Percentiles rank a stretch among this genome's conserved stretches.
phyloP scores from a whole-genome alignment of 2,888 invertebrate species.

The Sinopyrophorus schimmeli region DNA sequence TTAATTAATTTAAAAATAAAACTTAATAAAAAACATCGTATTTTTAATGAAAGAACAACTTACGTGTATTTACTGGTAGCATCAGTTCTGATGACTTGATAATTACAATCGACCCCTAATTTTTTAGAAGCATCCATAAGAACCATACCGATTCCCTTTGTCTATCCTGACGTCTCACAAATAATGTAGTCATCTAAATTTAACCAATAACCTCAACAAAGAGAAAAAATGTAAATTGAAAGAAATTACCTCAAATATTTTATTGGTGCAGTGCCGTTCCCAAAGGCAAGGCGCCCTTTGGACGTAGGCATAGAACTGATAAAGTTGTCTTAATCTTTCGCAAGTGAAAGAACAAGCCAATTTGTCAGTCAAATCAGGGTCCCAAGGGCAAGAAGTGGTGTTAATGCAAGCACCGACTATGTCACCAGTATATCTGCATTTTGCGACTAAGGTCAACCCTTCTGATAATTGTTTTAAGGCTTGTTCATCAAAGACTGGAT shows the following conservation, averaged over 20 bases:
- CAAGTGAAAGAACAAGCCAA: constrained; percentile 57
- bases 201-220: no score
- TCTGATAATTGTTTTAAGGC: constrained; percentile 52
- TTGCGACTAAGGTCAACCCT: constrained; percentile 51
- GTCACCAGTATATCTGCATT: constrained; percentile 50
- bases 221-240: constrained; percentile 1
- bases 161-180: constrained; percentile 55
- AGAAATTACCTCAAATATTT: constrained; percentile 58
- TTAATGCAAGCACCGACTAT: constrained; percentile 58
- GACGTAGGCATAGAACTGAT: constrained; percentile 60
- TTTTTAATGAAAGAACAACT: no score
- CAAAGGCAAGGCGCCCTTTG: constrained; percentile 57
- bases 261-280: constrained; percentile 53
- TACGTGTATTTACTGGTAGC: constrained; percentile 58
- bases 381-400: constrained; percentile 59
- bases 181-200: no score
- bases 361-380: constrained; percentile 57
- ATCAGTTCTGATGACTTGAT: constrained; percentile 56
- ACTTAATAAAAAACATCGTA: no score
- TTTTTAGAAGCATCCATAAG: constrained; percentile 53
- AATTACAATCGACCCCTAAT: constrained; percentile 56
- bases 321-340: constrained; percentile 54
- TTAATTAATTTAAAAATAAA: no score
- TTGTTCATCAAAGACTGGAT: constrained; percentile 53
- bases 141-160: constrained; percentile 57